phyloP scores from a whole-genome alignment of 2,113 vertebrate species.

The Taurulus bubalis region DNA sequence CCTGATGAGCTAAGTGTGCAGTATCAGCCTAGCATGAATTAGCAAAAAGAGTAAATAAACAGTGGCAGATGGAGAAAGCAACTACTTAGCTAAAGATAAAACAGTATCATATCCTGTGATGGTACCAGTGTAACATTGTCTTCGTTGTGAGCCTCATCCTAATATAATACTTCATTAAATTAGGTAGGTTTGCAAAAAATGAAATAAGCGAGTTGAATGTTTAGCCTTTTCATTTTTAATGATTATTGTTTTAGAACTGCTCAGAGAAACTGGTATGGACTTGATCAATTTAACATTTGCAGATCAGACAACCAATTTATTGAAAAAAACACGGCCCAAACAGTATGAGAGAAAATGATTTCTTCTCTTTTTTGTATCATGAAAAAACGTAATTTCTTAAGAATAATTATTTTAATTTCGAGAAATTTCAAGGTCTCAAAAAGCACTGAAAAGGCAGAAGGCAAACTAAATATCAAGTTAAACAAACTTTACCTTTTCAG shows the following conservation, averaged over 20 bases:
- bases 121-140: not conserved
- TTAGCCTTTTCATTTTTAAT: not conserved
- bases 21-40: not conserved
- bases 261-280: not conserved
- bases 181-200: no score
- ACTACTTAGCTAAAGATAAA: no score
- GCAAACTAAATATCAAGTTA: not conserved
- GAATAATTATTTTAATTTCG: not conserved
- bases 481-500: not conserved
- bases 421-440: not conserved
- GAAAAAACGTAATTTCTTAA: not conserved
- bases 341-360: no score
- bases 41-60: not conserved
- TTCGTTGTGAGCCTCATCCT: no score
- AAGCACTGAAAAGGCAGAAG: not conserved
- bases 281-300: not conserved
- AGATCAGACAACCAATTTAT: not conserved
- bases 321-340: no score
- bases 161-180: no score
- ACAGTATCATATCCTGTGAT: no score
- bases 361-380: not conserved
- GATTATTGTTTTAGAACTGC: not conserved
- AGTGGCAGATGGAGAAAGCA: not conserved
- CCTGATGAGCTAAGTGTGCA: not conserved
- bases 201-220: not conserved